phyloP scores from a whole-genome alignment of 2,888 invertebrate species.

The Pegoplata infirma region DNA sequence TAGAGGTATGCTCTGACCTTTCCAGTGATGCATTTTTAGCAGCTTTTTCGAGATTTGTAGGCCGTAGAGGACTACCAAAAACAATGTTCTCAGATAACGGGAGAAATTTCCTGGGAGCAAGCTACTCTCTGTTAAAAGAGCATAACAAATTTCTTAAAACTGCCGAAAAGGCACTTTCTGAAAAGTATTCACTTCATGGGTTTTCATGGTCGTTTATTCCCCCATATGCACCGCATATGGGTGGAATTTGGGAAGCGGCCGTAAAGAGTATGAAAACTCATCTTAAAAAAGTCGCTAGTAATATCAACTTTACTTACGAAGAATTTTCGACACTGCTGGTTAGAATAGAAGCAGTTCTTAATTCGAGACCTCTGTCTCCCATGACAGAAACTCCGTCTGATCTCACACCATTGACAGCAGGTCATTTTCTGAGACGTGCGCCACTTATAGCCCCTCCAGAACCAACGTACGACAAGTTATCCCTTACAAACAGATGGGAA shows the following conservation, averaged over 20 bases:
- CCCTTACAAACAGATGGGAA: slow-evolving; percentile 8
- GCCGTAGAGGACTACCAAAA: slow-evolving; percentile 36
- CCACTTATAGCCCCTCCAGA: slow-evolving; percentile 22
- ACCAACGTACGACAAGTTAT: neutral
- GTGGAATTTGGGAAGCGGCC: slow-evolving; percentile 29
- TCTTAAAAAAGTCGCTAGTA: slow-evolving; percentile 1
- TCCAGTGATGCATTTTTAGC: slow-evolving; percentile 36
- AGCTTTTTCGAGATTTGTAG: slow-evolving; percentile 35
- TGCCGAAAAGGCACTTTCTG: neutral
- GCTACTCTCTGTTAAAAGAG: neutral
- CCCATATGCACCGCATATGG: slow-evolving; percentile 40
- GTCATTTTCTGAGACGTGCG: slow-evolving; percentile 39
- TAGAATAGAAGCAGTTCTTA: slow-evolving; percentile 27
- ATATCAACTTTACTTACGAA: slow-evolving; percentile 22
- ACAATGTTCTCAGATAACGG: slow-evolving; percentile 41
- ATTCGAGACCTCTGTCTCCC: slow-evolving; percentile 13
- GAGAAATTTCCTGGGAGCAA: slow-evolving; percentile 38
- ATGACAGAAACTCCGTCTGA: slow-evolving; percentile 36
- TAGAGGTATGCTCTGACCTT: slow-evolving; percentile 37
- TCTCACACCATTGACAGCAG: slow-evolving; percentile 25
- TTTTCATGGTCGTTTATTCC: slow-evolving; percentile 34
- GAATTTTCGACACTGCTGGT: slow-evolving; percentile 24
- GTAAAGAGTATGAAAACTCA: slow-evolving; percentile 32
- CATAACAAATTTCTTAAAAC: neutral
- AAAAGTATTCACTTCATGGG: neutral